Evolutionary conservation across 1,140 invertebrate genomes (phyloP).

Genomic region (Platyscapa corneri): DNA sequence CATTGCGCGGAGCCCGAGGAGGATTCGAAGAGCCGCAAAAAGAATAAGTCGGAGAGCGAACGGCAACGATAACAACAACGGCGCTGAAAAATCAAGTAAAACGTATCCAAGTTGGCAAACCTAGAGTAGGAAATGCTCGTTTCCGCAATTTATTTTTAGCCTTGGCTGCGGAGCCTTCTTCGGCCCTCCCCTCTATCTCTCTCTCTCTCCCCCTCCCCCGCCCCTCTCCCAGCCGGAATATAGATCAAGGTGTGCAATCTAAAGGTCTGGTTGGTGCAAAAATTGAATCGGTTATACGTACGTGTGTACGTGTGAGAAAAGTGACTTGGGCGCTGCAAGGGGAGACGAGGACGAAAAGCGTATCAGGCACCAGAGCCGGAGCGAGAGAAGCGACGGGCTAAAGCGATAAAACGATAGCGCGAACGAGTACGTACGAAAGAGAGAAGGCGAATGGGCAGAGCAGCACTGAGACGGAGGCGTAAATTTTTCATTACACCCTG

Average conservation of each 20-base stretch:
- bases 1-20: not conserved
- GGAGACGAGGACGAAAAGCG: constrained; percentile 3
- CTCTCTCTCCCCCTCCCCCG: no score
- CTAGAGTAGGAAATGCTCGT: constrained; percentile 30
- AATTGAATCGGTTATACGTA: constrained; percentile 35
- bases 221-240: no score
- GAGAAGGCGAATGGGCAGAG: no score
- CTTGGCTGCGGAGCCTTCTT: not conserved
- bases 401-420: constrained; percentile 2
- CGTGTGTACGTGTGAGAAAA: not conserved
- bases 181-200: no score
- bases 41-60: not conserved
- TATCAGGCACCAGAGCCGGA: not conserved
- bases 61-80: not conserved
- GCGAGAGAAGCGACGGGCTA: not conserved
- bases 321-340: not conserved
- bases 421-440: no score
- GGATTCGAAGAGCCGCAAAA: not conserved
- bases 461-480: not conserved
- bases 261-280: constrained; percentile 19
- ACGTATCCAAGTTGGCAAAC: constrained; percentile 27
- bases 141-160: constrained; percentile 45
- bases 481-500: constrained; percentile 49
- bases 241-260: not conserved
- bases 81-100: constrained; percentile 8